Evolutionary conservation across 2,113 vertebrate genomes (phyloP), one percentile per base, ranked within the genome.

Genomic region (Hystrix cristata): DNA sequence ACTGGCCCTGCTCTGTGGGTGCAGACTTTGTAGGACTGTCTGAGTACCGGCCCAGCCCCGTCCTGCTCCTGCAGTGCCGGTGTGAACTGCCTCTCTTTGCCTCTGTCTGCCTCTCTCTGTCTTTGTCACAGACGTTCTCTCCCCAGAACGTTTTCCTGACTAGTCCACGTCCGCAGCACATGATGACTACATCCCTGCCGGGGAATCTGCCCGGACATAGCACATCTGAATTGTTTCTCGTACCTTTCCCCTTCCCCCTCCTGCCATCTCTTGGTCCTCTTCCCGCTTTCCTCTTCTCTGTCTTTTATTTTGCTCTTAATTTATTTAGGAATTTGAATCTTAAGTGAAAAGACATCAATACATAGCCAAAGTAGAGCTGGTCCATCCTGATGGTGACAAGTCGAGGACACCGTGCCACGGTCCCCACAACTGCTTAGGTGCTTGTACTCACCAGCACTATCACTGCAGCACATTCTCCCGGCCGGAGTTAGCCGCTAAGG

Each of bases 401-500:
- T n/a, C 25, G 31, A 34, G 27, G 85, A 34, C 74, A 12, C 82
- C 74, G 6, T 60, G 11, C 51, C 16, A 14, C 7, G 3, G 5
- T 34, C 62, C 59, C 78, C 59, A 55, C 46, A 18, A 10, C 4
- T 15, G 2, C 69, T 60, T 34, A 34, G 29, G n/a, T 34, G 51
- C 19, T 27, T 38, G 5, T 12, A 1, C 55, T 84, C 25, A 3
- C 46, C 16, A 11, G 9, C 0, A 0, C 74, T 15, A 0, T 38
- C 16, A 34, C 2, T 5, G 27, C 72, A 46, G 48, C 64, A 31
- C 23, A 7, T 55, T 18, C 62, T 27, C 67, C 14, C 71, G 6
- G 16, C 9, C 31, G 21, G 62, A 21, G 46, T 31, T 59, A 31
- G 15, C 59, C 15, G 1, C 5, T 1, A 8, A 38, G 15, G 34